Percentiles rank a stretch among this genome's conserved stretches.
Evolutionary conservation across 2,888 invertebrate genomes (phyloP).

Genomic region (Adela reaumurella): DNA sequence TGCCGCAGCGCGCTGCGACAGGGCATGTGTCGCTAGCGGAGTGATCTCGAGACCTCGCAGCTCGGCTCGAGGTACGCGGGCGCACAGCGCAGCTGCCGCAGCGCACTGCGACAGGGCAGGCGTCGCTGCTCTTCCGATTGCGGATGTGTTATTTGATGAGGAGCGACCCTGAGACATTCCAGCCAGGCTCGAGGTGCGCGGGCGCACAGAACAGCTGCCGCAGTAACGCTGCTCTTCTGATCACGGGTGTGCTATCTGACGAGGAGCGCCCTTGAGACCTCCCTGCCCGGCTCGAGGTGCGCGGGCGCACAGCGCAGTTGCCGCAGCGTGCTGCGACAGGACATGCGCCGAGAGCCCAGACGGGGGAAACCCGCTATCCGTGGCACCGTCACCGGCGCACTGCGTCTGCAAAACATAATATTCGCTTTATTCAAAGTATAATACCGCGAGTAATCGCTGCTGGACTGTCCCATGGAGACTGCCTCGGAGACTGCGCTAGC

Average conservation of each 20-base stretch:
- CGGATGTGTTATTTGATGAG: slow-evolving; percentile 66
- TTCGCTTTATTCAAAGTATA: no score
- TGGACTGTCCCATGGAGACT: no score
- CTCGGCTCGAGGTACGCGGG: slow-evolving; percentile 79
- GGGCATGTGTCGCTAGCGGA: no score
- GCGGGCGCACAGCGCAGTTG: slow-evolving; percentile 86
- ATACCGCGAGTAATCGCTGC: no score
- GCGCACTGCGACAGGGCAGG: slow-evolving; percentile 78
- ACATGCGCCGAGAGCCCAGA: slow-evolving; percentile 87
- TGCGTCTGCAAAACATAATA: slow-evolving; percentile 32
- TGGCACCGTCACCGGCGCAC: slow-evolving; percentile 70
- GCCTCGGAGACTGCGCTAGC: no score
- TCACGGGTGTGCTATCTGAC: slow-evolving; percentile 60
- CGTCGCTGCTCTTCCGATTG: slow-evolving; percentile 53
- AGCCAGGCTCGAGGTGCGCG: slow-evolving; percentile 73
- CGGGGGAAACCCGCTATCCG: slow-evolving; percentile 77
- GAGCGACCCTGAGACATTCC: slow-evolving; percentile 34
- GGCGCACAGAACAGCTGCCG: slow-evolving; percentile 65
- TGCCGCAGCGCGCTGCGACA: no score
- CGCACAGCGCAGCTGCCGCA: slow-evolving; percentile 87
- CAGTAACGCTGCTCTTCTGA: slow-evolving; percentile 11
- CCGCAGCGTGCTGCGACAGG: slow-evolving; percentile 93
- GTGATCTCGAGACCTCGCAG: no score
- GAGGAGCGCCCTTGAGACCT: slow-evolving; percentile 74
- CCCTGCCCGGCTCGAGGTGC: no score